Evolutionary conservation across 1,140 invertebrate genomes (phyloP).

Genomic region (Aphelinus atriplicis): DNA sequence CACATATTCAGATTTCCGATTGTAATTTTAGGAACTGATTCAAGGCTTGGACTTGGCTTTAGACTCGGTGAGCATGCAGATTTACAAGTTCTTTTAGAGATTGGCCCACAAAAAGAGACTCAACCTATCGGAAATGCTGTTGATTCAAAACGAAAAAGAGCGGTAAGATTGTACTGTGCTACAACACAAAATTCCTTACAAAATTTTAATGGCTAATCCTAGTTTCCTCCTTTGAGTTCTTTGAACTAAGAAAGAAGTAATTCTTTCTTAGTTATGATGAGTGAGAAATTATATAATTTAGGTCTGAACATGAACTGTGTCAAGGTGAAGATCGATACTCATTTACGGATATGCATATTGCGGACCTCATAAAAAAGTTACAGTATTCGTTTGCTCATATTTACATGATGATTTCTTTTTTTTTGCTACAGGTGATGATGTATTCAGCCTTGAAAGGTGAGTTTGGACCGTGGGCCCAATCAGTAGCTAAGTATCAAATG

Average conservation of each 20-base stretch:
- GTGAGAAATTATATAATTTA: no score
- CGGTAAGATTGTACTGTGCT: slow-evolving; percentile 40
- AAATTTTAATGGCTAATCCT: no score
- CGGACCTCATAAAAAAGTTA: no score
- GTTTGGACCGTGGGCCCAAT: slow-evolving; percentile 57
- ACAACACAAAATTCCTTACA: no score
- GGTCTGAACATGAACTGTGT: no score
- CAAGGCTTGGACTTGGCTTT: slow-evolving; percentile 81
- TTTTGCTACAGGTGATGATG: slow-evolving; percentile 47
- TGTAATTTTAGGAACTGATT: slow-evolving; percentile 76
- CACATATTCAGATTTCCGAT: background rate
- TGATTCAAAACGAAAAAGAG: slow-evolving; percentile 54
- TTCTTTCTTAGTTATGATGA: no score
- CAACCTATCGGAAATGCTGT: slow-evolving; percentile 67
- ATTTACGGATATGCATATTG: no score
- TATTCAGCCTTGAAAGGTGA: slow-evolving; percentile 57
- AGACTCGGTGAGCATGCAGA: slow-evolving; percentile 82
- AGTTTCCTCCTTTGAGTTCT: no score
- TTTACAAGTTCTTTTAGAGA: slow-evolving; percentile 79
- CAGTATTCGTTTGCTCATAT: no score
- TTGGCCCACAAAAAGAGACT: slow-evolving; percentile 80
- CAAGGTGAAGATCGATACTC: no score
- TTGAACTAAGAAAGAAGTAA: no score
- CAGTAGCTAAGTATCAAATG: slow-evolving; percentile 58
- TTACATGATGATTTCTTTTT: slow-evolving; percentile 17